phyloP scores from a whole-genome alignment of 2,888 invertebrate species.

The Volucella bombylans region DNA sequence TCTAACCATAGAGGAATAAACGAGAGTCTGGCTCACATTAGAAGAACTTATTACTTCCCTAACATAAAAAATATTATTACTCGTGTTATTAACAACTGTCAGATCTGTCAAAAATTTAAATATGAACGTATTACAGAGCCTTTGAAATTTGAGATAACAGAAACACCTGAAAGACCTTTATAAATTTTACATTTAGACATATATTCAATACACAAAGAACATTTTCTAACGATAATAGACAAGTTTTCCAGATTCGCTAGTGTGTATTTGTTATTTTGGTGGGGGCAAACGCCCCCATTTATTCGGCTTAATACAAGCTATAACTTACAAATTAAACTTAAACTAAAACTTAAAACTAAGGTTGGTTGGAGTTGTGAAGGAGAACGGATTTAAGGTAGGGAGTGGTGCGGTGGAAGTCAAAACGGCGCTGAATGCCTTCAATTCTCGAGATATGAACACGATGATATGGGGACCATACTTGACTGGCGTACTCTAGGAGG shows the following conservation, averaged over 20 bases:
- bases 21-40: constrained; percentile 30
- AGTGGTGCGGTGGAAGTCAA: too few relatives aligned
- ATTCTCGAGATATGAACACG: too few relatives aligned
- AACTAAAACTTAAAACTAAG: too few relatives aligned
- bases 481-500: too few relatives aligned
- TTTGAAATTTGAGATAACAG: constrained; percentile 48
- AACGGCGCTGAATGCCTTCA: too few relatives aligned
- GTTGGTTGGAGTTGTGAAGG: too few relatives aligned
- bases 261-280: constrained; percentile 52
- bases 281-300: too few relatives aligned
- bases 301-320: too few relatives aligned
- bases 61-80: constrained; percentile 43
- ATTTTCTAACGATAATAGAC: constrained; percentile 64
- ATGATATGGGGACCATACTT: too few relatives aligned
- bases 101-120: constrained; percentile 49
- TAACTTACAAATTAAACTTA: too few relatives aligned
- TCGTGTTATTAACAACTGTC: constrained; percentile 47
- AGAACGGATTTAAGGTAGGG: too few relatives aligned
- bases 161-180: constrained; percentile 30
- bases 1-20: constrained; percentile 43
- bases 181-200: constrained; percentile 31
- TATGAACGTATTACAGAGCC: constrained; percentile 57
- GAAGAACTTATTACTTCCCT: constrained; percentile 49
- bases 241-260: constrained; percentile 72
- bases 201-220: constrained; percentile 12